These are phyloP conservation scores for Epistrophella euchroma DNA, from an alignment of 2,888 invertebrate species.

Conservation along the genomic window DNA sequence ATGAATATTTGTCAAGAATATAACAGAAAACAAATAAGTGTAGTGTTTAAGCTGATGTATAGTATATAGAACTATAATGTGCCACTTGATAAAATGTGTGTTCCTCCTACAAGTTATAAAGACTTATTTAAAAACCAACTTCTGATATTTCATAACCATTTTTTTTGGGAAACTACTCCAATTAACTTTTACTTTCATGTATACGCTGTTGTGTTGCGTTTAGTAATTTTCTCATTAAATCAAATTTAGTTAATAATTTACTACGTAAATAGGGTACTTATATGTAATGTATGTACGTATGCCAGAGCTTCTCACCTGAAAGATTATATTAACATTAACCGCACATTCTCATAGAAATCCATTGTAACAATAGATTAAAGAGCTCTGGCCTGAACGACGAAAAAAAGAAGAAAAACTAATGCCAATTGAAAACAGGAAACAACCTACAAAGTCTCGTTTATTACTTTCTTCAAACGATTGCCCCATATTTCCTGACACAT, in stretches of 20 bases:
- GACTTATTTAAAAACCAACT: no score
- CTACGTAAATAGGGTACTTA: not conserved
- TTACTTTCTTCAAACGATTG: conserved; percentile 62
- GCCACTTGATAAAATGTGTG: no score
- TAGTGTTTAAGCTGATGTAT: no score
- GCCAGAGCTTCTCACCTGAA: not conserved
- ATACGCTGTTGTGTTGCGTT: not conserved
- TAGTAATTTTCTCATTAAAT: not conserved
- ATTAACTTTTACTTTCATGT: no score
- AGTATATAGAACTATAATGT: no score
- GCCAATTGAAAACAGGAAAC: conserved; percentile 23
- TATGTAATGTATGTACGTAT: not conserved
- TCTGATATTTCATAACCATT: no score
- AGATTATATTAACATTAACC: not conserved
- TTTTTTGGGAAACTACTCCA: no score
- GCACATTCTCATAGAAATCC: not conserved
- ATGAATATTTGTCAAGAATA: no score
- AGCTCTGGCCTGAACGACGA: not conserved
- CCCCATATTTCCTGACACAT: conserved; percentile 68
- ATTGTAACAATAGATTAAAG: not conserved
- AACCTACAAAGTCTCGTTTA: conserved; percentile 42
- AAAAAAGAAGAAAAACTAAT: not conserved
- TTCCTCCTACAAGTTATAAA: no score
- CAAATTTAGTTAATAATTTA: not conserved
- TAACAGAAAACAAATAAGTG: no score